These are phyloP conservation scores for Apostichopus californicus DNA, from an alignment of 35 echinoderm and acorn worm genomes.

Conservation along the genomic window DNA sequence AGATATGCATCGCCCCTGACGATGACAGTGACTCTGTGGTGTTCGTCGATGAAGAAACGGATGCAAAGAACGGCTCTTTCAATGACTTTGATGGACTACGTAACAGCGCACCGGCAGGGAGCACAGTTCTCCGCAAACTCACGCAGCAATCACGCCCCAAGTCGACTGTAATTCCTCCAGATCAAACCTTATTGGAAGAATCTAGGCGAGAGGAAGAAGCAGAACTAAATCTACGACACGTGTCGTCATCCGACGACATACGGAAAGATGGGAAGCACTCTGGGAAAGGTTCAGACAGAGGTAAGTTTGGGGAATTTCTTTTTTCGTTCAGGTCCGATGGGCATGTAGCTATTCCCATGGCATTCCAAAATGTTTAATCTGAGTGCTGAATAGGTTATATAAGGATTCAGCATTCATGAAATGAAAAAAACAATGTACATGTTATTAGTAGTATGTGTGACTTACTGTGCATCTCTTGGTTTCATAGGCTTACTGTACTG, in stretches of 20 bases:
- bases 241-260: conserved; percentile 45
- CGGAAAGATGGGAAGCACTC: not conserved
- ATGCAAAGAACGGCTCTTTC: conserved; percentile 67
- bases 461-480: too few species aligned
- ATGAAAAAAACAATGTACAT: too few species aligned
- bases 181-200: conserved; percentile 61
- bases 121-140: conserved; percentile 19
- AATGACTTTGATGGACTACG: conserved; percentile 78
- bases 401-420: too few species aligned
- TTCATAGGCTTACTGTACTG: too few species aligned
- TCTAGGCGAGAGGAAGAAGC: conserved; percentile 13
- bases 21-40: conserved; percentile 78
- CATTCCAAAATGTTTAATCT: too few species aligned
- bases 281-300: conserved; percentile 43
- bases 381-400: too few species aligned
- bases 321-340: not conserved
- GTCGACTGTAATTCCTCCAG: conserved; percentile 70
- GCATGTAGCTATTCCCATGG: too few species aligned
- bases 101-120: conserved; percentile 72
- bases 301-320: conserved; percentile 15
- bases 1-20: conserved; percentile 51
- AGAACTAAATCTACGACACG: conserved; percentile 9
- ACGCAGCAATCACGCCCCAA: conserved; percentile 69
- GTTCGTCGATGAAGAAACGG: conserved; percentile 82
- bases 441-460: too few species aligned